A percentile compares a stretch with the other conserved stretches of the same genome.
Conservation (phyloP, 1,140 invertebrate genomes). For the Brachionus rotundiformis region DNA sequence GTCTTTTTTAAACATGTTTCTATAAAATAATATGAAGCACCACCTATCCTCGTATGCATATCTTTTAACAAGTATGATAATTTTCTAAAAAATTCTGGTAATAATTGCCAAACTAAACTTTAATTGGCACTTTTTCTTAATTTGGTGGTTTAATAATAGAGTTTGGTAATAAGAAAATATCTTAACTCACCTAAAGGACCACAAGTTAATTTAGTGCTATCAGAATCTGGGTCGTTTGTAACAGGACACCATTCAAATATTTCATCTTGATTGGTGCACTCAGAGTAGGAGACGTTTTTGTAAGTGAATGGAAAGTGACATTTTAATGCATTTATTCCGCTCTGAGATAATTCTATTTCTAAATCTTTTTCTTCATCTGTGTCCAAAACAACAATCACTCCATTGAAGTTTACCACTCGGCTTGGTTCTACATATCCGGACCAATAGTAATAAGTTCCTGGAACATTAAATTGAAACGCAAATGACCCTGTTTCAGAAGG, state of each 20-base stretch:
- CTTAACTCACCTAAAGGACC: background rate
- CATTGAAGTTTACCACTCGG: conserved; percentile 54
- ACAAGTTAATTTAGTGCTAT: background rate
- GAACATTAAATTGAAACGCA: conserved; percentile 54
- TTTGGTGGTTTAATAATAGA: too few species aligned
- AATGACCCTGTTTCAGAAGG: conserved; percentile 52
- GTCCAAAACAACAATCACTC: conserved; percentile 54
- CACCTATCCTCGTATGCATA: too few species aligned
- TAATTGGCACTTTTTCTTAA: too few species aligned
- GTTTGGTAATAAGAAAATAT: too few species aligned
- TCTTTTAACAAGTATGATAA: too few species aligned
- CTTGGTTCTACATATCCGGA: conserved; percentile 55
- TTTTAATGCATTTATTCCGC: background rate
- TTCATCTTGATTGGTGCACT: background rate
- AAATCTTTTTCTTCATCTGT: conserved; percentile 52
- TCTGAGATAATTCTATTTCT: background rate
- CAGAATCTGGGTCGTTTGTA: background rate
- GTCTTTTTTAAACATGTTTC: too few species aligned
- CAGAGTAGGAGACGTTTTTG: background rate
- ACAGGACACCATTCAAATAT: background rate
- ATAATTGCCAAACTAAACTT: too few species aligned
- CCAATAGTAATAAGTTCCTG: conserved; percentile 57
- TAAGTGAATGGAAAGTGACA: background rate
- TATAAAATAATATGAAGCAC: too few species aligned
- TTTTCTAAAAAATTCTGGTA: too few species aligned